Conservation (phyloP, 2,113 vertebrate genomes). For the Speoplatyrhinus poulsoni region DNA sequence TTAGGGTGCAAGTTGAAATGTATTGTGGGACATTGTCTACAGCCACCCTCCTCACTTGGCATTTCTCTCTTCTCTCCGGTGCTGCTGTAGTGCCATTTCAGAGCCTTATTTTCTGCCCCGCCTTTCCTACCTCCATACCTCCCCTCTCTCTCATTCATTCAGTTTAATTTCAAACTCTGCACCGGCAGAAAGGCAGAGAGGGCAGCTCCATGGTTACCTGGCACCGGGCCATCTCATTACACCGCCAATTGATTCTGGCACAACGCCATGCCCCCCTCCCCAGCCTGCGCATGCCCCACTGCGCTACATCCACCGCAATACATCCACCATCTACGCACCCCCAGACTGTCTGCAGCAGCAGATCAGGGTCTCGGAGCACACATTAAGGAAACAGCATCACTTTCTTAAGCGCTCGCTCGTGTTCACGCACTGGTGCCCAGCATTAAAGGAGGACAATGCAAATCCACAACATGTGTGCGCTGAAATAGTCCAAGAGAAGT, state of each 20-base stretch:
- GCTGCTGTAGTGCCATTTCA: constrained; percentile 57
- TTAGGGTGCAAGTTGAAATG: constrained; percentile 54
- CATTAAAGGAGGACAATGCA: constrained; percentile 13
- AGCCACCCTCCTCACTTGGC: constrained; percentile 50
- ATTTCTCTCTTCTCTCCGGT: constrained; percentile 56
- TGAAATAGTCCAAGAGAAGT: constrained; percentile 1
- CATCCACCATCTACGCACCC: constrained; percentile 73
- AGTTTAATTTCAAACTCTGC: constrained; percentile 80
- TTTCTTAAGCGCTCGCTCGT: constrained; percentile 38
- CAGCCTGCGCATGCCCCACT: not conserved
- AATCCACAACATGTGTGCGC: constrained; percentile 10
- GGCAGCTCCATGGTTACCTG: constrained; percentile 82
- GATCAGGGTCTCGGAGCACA: constrained; percentile 67
- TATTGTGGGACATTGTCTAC: constrained; percentile 48
- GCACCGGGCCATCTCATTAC: constrained; percentile 82
- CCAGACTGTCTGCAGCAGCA: constrained; percentile 72
- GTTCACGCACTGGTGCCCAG: constrained; percentile 27
- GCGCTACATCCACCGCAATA: constrained; percentile 28
- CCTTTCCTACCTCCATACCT: constrained; percentile 29
- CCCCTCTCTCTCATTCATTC: constrained; percentile 67
- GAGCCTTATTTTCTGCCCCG: constrained; percentile 50
- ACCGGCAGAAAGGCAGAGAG: constrained; percentile 73
- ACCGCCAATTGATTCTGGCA: constrained; percentile 83
- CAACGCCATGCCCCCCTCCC: constrained; percentile 73
- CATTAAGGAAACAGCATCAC: constrained; percentile 56